These are phyloP conservation scores for Macquaria ambigua DNA, from an alignment of 2,113 vertebrate species.

Conservation along the genomic window DNA sequence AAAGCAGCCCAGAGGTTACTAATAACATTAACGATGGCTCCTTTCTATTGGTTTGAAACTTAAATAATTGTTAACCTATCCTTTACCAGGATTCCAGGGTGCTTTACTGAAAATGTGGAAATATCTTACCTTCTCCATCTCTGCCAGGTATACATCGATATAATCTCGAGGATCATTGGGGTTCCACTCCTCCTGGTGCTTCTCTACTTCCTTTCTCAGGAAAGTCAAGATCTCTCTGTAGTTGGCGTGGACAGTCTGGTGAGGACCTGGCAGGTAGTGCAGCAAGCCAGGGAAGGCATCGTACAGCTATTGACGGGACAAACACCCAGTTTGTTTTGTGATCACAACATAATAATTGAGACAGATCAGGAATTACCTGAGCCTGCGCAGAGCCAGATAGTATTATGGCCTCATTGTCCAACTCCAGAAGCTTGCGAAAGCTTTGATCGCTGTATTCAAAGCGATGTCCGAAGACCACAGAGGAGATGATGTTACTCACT, in stretches of 20 bases:
- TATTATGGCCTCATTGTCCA: conserved; percentile 80
- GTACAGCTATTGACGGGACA: conserved; percentile 80
- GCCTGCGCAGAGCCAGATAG: conserved; percentile 67
- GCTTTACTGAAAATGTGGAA: neutral
- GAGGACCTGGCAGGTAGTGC: conserved; percentile 86
- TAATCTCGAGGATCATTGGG: conserved; percentile 84
- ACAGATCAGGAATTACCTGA: conserved; percentile 50
- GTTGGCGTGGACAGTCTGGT: conserved; percentile 81
- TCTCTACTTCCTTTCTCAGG: conserved; percentile 73
- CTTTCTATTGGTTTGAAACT: neutral
- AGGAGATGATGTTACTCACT: conserved; percentile 89
- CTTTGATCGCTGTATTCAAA: conserved; percentile 88
- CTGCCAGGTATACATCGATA: conserved; percentile 87
- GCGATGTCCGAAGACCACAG: conserved; percentile 89
- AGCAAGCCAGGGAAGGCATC: conserved; percentile 83
- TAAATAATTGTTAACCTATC: neutral
- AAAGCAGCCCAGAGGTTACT: too few relatives aligned
- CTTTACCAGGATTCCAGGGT: neutral
- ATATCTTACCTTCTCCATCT: conserved; percentile 87
- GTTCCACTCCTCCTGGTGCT: conserved; percentile 87
- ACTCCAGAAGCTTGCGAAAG: conserved; percentile 86
- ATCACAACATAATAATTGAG: neutral
- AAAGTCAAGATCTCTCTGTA: conserved; percentile 73
- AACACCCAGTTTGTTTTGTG: neutral
- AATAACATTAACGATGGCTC: too few relatives aligned